A percentile compares a stretch with the other conserved stretches of the same genome.
Evolutionary conservation across 2,888 invertebrate species (phyloP).

Genomic region (Caradrina clavipalpis): DNA sequence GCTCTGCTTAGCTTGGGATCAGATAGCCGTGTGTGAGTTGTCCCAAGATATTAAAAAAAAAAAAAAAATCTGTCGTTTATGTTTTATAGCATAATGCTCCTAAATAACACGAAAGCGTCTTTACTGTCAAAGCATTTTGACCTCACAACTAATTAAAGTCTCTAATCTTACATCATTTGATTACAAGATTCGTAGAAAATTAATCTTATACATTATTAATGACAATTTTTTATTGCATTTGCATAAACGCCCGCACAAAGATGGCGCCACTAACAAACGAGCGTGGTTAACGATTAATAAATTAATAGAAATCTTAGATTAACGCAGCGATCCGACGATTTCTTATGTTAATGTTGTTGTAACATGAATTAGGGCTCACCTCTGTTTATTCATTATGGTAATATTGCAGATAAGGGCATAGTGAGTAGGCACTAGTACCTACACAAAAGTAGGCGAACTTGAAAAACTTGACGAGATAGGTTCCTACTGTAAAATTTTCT

Average conservation of each 20-base stretch:
- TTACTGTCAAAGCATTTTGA: not conserved
- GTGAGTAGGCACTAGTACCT: not conserved
- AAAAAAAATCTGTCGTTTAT: too few species aligned
- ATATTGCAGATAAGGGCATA: conserved; percentile 15
- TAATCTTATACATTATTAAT: conserved; percentile 51
- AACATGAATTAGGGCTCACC: conserved; percentile 4
- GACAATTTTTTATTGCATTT: conserved; percentile 35
- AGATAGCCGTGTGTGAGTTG: too few species aligned
- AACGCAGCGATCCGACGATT: conserved; percentile 28
- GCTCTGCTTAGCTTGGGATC: too few species aligned
- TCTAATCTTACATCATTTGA: conserved; percentile 19
- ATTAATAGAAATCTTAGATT: conserved; percentile 41
- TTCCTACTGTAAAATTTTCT: not conserved
- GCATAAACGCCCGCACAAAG: conserved; percentile 21
- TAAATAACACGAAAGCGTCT: not conserved
- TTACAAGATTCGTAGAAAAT: conserved; percentile 38
- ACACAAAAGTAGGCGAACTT: not conserved
- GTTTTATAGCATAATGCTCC: not conserved
- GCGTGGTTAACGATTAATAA: conserved; percentile 22
- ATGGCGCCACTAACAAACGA: conserved; percentile 20
- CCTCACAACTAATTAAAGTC: conserved; percentile 9
- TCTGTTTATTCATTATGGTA: conserved; percentile 4
- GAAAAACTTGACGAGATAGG: not conserved
- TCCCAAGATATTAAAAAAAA: too few species aligned
- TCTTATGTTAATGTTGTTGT: conserved; percentile 37